A percentile compares a stretch with the other conserved stretches of the same genome.
Evolutionary conservation across 2,797 vertebrate species (phyloP).

Genomic region (Sitta carolinensis): DNA sequence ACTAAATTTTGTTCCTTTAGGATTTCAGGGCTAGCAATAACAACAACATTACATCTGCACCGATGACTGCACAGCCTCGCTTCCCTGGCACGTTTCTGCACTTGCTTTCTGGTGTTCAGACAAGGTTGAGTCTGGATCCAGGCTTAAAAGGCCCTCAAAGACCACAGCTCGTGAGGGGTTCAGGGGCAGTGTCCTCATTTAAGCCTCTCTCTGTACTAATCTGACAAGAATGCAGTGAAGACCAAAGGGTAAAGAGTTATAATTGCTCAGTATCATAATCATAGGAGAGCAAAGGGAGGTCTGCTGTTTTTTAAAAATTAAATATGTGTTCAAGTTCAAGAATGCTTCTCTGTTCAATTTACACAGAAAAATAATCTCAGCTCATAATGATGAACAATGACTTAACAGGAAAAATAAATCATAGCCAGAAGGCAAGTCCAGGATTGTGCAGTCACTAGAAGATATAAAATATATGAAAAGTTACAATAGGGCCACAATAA

Average conservation of each 20-base stretch:
- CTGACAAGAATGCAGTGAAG: constrained; percentile 32
- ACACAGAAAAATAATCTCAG: constrained; percentile 47
- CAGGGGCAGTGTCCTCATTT: constrained; percentile 19
- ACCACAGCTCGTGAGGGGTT: background rate
- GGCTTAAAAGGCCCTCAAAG: background rate
- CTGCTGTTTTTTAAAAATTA: constrained; percentile 46
- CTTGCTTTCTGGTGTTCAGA: background rate
- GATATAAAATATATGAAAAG: constrained; percentile 50
- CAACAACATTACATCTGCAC: constrained; percentile 8
- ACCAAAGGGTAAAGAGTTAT: constrained; percentile 53
- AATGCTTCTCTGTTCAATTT: constrained; percentile 47
- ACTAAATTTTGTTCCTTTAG: background rate
- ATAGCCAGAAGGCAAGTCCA: constrained; percentile 38
- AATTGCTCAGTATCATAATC: constrained; percentile 33
- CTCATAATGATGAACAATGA: constrained; percentile 57
- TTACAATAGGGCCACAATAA: constrained; percentile 31
- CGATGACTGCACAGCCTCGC: background rate
- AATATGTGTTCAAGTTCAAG: constrained; percentile 61
- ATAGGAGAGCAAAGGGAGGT: constrained; percentile 18
- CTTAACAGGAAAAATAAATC: constrained; percentile 63
- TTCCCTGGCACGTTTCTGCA: rapidly evolving
- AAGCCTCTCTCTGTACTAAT: constrained; percentile 37
- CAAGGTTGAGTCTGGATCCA: background rate
- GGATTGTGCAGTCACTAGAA: constrained; percentile 23
- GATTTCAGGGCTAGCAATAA: background rate